phyloP scores from a whole-genome alignment of 2,797 vertebrate genomes.

The Myoxocephalus aenaeus region DNA sequence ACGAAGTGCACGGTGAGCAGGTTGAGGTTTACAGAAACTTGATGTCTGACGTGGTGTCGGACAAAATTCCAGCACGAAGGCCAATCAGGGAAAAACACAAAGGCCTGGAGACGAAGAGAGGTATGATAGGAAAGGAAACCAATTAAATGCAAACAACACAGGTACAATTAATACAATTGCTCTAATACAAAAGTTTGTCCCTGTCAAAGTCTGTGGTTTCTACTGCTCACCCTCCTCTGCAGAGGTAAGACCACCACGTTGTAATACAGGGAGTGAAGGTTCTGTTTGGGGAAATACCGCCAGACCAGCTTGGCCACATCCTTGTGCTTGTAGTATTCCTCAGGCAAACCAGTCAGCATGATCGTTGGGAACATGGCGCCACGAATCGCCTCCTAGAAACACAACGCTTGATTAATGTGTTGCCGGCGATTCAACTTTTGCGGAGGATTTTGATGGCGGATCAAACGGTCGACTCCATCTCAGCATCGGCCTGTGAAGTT shows the following conservation, averaged over 20 bases:
- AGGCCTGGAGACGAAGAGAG: slow-evolving; percentile 47
- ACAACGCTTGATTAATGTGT: not conserved
- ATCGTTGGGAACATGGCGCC: slow-evolving; percentile 38
- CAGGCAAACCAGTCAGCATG: slow-evolving; percentile 87
- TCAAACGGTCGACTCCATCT: too few species aligned
- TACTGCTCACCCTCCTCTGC: slow-evolving; percentile 69
- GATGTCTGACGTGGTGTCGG: not conserved
- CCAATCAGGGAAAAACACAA: slow-evolving; percentile 54
- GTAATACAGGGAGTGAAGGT: slow-evolving; percentile 51
- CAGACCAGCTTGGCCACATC: slow-evolving; percentile 85
- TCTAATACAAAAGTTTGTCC: not conserved
- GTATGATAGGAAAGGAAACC: not conserved
- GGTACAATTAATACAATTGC: not conserved
- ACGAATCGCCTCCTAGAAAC: slow-evolving; percentile 11
- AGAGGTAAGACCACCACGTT: slow-evolving; percentile 53
- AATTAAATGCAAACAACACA: too few species aligned
- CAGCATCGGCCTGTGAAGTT: too few species aligned
- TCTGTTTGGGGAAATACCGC: slow-evolving; percentile 76
- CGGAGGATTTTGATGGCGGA: too few species aligned
- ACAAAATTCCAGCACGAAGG: slow-evolving; percentile 28
- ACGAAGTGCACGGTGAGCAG: slow-evolving; percentile 35
- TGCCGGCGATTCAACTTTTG: too few species aligned
- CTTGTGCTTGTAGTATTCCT: slow-evolving; percentile 75
- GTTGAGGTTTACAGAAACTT: not conserved
- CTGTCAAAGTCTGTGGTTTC: not conserved